Percentiles rank a stretch among this genome's conserved stretches.
Evolutionary conservation across 2,888 invertebrate genomes (phyloP).

Genomic region (Hydrotaea diabolus): DNA sequence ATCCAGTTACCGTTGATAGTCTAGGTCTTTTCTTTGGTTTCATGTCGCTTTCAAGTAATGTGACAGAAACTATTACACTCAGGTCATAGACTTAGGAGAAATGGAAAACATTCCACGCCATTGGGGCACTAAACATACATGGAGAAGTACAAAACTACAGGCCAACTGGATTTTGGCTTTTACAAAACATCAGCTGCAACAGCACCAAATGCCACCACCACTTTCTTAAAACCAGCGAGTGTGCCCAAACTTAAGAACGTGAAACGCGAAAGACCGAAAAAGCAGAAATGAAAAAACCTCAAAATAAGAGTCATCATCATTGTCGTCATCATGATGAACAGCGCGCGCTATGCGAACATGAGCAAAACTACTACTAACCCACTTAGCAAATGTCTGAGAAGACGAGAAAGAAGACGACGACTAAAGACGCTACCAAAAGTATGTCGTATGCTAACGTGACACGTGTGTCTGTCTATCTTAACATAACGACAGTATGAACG

Average conservation of each 20-base stretch:
- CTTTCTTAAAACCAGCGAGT: neutral
- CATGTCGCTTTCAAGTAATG: neutral
- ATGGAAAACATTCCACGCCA: neutral
- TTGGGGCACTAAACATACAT: neutral
- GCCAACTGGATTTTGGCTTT: too few relatives aligned
- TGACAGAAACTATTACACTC: neutral
- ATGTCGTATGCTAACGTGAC: neutral
- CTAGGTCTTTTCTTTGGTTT: neutral
- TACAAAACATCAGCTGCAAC: neutral
- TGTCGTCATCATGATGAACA: neutral
- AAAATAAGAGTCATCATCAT: slow-evolving; percentile 23
- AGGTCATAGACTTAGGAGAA: neutral
- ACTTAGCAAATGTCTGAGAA: slow-evolving; percentile 28
- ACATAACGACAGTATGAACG: too few relatives aligned
- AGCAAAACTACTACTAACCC: slow-evolving; percentile 57
- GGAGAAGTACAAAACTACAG: neutral
- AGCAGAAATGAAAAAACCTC: neutral
- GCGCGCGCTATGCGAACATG: neutral
- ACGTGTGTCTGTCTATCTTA: neutral
- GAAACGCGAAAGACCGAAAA: neutral
- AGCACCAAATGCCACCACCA: too few relatives aligned
- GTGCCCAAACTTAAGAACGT: neutral
- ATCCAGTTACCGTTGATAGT: neutral
- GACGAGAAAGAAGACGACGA: neutral
- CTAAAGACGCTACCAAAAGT: neutral